Percentiles rank a stretch among this genome's conserved stretches.
Evolutionary conservation across 2,888 invertebrate species (phyloP).

Genomic region (Pheosia tremula): DNA sequence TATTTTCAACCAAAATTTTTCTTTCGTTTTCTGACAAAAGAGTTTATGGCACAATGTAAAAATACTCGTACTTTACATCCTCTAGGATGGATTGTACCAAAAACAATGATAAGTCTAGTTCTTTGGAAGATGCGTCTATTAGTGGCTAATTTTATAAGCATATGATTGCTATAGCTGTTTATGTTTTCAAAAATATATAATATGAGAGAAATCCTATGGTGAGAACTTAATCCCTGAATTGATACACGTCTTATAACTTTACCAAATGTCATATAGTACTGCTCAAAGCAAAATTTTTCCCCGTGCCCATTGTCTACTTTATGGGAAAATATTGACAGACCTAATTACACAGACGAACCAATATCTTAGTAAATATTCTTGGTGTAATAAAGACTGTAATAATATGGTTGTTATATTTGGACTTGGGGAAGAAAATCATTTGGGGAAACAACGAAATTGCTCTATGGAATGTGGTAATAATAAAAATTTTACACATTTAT

Average conservation of each 20-base stretch:
- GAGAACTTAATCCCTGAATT: no score
- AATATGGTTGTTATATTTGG: not conserved
- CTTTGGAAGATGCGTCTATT: no score
- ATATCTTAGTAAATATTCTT: not conserved
- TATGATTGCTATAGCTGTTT: no score
- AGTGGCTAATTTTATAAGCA: no score
- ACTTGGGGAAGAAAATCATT: not conserved
- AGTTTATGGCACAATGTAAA: conserved; percentile 21
- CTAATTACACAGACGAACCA: not conserved
- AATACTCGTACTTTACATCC: conserved; percentile 33
- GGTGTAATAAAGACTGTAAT: not conserved
- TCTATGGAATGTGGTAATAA: no score
- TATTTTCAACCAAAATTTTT: conserved; percentile 14
- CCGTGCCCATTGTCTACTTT: not conserved
- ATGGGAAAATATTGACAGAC: not conserved
- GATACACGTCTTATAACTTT: no score
- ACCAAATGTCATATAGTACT: no score
- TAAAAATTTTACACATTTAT: no score
- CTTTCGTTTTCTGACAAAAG: conserved; percentile 30
- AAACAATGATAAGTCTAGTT: conserved; percentile 19
- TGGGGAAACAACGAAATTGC: no score
- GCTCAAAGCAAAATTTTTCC: no score
- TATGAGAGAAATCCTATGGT: no score
- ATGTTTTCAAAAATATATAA: no score
- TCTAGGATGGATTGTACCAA: conserved; percentile 28